Evolutionary conservation across 2,113 vertebrate genomes (phyloP).

Genomic region (Pongo abelii): DNA sequence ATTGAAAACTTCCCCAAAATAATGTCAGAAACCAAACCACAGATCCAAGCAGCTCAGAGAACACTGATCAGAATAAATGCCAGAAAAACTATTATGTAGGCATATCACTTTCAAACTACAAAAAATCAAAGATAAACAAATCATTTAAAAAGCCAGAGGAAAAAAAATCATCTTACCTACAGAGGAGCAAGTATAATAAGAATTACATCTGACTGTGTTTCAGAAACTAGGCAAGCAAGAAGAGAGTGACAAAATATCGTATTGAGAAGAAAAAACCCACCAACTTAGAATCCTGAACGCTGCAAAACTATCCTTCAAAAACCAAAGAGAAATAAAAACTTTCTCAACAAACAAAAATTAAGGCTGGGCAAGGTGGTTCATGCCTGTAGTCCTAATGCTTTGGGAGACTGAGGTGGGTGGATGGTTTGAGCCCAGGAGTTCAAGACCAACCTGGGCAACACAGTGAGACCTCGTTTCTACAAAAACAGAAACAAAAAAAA

Average conservation of each 20-base stretch:
- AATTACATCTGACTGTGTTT: neutral
- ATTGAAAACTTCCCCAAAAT: neutral
- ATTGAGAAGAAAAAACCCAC: neutral
- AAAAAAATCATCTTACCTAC: neutral
- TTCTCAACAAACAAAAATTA: neutral
- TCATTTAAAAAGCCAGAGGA: neutral
- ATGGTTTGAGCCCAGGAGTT: too few relatives aligned
- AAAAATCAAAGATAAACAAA: neutral
- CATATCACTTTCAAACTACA: neutral
- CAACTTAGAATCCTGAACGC: neutral
- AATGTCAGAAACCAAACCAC: neutral
- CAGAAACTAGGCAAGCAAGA: neutral
- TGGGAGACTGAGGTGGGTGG: too few relatives aligned
- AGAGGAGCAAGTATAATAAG: neutral
- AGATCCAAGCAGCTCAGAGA: neutral
- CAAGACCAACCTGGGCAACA: too few relatives aligned
- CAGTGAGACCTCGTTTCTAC: too few relatives aligned
- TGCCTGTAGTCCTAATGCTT: too few relatives aligned
- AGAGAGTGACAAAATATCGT: neutral
- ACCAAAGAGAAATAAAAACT: neutral
- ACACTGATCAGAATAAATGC: neutral
- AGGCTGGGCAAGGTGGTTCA: too few relatives aligned
- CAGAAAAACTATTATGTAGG: neutral
- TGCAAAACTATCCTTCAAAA: neutral
- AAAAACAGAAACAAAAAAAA: too few relatives aligned